Evolutionary conservation across 2,113 vertebrate species (phyloP).

Genomic region (Alosa alosa): DNA sequence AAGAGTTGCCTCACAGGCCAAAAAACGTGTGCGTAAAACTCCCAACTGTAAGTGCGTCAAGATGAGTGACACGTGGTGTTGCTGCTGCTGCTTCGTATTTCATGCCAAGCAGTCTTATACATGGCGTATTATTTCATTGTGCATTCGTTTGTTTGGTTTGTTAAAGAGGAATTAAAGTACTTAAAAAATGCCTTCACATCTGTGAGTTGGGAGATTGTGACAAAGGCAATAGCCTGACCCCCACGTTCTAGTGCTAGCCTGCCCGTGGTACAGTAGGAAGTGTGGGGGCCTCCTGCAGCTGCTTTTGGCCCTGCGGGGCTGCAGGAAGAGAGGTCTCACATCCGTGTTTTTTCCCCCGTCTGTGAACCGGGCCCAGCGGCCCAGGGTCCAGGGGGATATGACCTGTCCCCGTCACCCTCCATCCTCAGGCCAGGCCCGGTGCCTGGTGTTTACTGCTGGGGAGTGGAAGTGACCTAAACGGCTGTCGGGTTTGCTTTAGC

Average conservation of each 20-base stretch:
- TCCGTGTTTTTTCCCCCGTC: constrained; percentile 61
- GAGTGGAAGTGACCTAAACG: constrained; percentile 59
- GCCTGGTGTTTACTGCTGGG: constrained; percentile 41
- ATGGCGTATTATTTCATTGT: not conserved
- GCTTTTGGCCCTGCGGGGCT: constrained; percentile 42
- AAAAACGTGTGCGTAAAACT: not conserved
- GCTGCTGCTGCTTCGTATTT: not conserved
- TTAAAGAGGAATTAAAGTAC: not conserved
- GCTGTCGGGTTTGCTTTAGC: constrained; percentile 30
- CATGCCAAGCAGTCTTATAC: not conserved
- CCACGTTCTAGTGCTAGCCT: constrained; percentile 17
- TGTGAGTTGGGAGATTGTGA: not conserved
- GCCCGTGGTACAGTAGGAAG: constrained; percentile 51
- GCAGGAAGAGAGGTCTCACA: constrained; percentile 58
- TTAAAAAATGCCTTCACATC: not conserved
- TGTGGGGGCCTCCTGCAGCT: constrained; percentile 54
- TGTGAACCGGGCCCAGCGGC: constrained; percentile 51
- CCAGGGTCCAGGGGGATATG: constrained; percentile 52
- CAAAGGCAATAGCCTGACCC: not conserved
- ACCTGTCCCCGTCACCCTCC: constrained; percentile 60
- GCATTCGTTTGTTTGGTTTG: not conserved
- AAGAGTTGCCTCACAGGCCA: not conserved
- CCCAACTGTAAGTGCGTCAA: not conserved
- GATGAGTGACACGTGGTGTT: not conserved
- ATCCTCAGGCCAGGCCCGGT: constrained; percentile 22